Base-by-base conservation (phyloP, 1,140 invertebrate genomes). In the Heliconius congener region DNA sequence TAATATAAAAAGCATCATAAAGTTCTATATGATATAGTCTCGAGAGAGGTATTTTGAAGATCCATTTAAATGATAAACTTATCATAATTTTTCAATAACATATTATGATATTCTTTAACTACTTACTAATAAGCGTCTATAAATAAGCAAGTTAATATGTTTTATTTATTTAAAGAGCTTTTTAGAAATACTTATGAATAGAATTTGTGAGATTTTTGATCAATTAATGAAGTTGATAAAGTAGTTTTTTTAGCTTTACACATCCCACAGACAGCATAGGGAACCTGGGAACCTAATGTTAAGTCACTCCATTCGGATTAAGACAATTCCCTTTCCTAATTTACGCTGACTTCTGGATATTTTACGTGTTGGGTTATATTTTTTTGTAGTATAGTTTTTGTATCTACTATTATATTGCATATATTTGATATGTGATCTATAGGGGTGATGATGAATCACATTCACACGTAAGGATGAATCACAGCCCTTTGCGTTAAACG, bases 361-460 rank as follows among this genome's bases (percentile, higher is more conserved):
- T 37, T 37, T 37, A 37, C 34, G 6, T 37, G 34, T 37, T 37
- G 34, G 6, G 6, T 37, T 37, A 37, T 37, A 37, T 37, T 37
- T 37, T 34, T 37, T 37, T 37, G 34, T 37, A 37, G 6, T 37
- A 37, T 1, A 37, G 34, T 37, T 6, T 37, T 37, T 37, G 34
- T 37, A 16, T 27, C 30, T 66, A 66, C 11, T 30, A 13, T 66
- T 66, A 66, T 5, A 16, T 27, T 16, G 27, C 23, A 66, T 30
- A 60, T 8, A 23, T 66, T 27, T 13, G 16, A 30, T 66, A 9
- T 30, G 60, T 30, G 27, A 66, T 60, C 57, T 71, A n/a, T 42
- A 71, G 50, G 70, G 76, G 70, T 55, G 73, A 71, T 60, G 39
- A 77, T 76, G 76, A 78, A 50, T 81, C 81, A 74, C 23, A 18